A percentile compares a stretch with the other conserved stretches of the same genome.
Evolutionary conservation across 2,113 vertebrate genomes (phyloP).

Genomic region (Daphoenositta chrysoptera): DNA sequence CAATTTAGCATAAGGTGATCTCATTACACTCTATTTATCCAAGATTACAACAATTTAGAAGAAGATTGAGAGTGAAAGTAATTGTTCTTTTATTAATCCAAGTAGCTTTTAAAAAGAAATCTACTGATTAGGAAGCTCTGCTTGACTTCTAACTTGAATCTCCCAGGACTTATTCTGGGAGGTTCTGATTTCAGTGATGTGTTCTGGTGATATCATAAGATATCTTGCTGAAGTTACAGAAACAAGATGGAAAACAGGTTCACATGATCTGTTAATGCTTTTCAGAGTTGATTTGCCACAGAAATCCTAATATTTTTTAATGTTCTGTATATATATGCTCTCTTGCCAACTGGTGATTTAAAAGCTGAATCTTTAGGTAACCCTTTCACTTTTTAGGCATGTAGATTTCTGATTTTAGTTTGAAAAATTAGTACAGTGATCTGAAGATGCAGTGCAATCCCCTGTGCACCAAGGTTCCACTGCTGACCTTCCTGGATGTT

Average conservation of each 20-base stretch:
- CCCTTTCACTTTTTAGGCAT: not conserved
- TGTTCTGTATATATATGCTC: not conserved
- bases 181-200: not conserved
- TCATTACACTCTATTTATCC: conserved; percentile 50
- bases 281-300: not conserved
- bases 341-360: not conserved
- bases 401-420: not conserved
- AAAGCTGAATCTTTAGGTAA: not conserved
- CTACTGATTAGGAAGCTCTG: not conserved
- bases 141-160: not conserved
- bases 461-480: not conserved
- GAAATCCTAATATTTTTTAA: not conserved
- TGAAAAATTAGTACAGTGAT: not conserved
- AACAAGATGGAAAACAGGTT: not conserved
- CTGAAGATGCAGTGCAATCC: not conserved
- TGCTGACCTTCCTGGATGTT: not conserved
- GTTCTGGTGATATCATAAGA: not conserved
- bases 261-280: not conserved
- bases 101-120: conserved; percentile 9
- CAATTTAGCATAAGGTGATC: conserved; percentile 52
- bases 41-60: conserved; percentile 41
- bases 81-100: conserved; percentile 54
- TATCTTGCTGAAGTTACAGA: not conserved
- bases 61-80: conserved; percentile 30
- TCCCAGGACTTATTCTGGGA: not conserved